These are phyloP conservation scores for Lacerta bilineata DNA, from an alignment of 2,797 vertebrate genomes.

Conservation along the genomic window DNA sequence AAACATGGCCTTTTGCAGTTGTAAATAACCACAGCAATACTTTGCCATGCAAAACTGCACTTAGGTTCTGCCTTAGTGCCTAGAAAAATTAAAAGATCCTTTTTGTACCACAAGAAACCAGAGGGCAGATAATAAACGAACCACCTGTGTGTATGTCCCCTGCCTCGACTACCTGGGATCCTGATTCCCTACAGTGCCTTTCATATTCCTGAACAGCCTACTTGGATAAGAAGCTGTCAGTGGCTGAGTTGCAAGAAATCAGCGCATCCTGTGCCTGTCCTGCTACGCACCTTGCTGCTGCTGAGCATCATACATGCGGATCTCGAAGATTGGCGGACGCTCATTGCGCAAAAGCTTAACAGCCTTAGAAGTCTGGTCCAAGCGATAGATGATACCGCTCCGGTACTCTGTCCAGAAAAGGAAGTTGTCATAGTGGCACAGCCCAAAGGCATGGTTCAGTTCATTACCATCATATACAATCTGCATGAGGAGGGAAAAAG, in stretches of 20 bases:
- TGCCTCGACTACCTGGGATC: neutral
- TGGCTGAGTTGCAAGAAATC: neutral
- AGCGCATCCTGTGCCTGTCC: too few species aligned
- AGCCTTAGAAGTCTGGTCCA: slow-evolving; percentile 87
- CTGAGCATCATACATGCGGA: slow-evolving; percentile 95
- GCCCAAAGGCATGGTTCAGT: slow-evolving; percentile 94
- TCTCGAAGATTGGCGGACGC: slow-evolving; percentile 96
- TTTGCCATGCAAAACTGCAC: neutral
- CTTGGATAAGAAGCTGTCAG: neutral
- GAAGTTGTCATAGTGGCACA: slow-evolving; percentile 95
- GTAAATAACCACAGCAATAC: neutral
- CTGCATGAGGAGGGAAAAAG: slow-evolving; percentile 71
- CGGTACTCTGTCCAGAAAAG: slow-evolving; percentile 99
- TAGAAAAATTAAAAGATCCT: neutral
- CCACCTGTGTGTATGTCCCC: neutral
- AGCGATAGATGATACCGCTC: slow-evolving; percentile 94
- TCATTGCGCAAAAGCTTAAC: slow-evolving; percentile 94
- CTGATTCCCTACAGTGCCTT: neutral
- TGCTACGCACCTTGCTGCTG: slow-evolving; percentile 91
- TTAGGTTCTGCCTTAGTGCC: neutral
- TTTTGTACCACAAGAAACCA: neutral
- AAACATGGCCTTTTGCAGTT: neutral
- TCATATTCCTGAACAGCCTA: neutral
- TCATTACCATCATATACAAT: slow-evolving; percentile 94
- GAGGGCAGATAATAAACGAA: neutral